Evolutionary conservation across 2,113 vertebrate genomes (phyloP).

Genomic region (Melanocharis versteri): DNA sequence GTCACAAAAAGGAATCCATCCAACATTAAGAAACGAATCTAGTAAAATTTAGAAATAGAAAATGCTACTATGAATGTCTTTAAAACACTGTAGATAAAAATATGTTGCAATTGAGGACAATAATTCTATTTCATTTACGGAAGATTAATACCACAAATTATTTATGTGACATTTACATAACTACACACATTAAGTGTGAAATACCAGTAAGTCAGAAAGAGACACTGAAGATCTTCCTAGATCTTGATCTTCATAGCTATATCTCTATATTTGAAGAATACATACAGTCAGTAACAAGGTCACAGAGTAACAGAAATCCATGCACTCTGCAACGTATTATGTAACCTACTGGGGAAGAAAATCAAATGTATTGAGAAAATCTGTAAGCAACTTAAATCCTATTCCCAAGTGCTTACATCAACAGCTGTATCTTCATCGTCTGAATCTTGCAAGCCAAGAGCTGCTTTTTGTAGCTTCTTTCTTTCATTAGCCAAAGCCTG

Average conservation of each 20-base stretch:
- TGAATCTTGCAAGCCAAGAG: slow-evolving; percentile 94
- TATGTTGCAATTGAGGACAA: not conserved
- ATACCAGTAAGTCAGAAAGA: not conserved
- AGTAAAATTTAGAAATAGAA: not conserved
- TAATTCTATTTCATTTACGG: rapidly evolving
- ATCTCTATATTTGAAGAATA: rapidly evolving
- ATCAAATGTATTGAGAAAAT: not conserved
- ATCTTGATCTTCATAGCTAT: not conserved
- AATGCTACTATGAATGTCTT: not conserved
- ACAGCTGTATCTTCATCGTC: slow-evolving; percentile 95
- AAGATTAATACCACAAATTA: not conserved
- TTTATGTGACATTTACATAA: not conserved
- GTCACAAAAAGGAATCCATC: not conserved
- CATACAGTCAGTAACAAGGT: not conserved
- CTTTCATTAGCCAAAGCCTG: slow-evolving; percentile 96
- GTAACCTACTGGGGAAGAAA: not conserved
- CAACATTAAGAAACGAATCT: not conserved
- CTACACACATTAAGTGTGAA: not conserved
- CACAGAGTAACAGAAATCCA: not conserved
- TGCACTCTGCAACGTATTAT: not conserved
- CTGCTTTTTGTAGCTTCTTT: slow-evolving; percentile 96
- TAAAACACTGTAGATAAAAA: not conserved
- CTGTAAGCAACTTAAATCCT: not conserved
- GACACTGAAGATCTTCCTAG: not conserved
- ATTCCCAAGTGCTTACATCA: slow-evolving; percentile 80